These are phyloP conservation scores for Dicrostonyx torquatus DNA, from an alignment of 2,797 vertebrate genomes.

Conservation along the genomic window DNA sequence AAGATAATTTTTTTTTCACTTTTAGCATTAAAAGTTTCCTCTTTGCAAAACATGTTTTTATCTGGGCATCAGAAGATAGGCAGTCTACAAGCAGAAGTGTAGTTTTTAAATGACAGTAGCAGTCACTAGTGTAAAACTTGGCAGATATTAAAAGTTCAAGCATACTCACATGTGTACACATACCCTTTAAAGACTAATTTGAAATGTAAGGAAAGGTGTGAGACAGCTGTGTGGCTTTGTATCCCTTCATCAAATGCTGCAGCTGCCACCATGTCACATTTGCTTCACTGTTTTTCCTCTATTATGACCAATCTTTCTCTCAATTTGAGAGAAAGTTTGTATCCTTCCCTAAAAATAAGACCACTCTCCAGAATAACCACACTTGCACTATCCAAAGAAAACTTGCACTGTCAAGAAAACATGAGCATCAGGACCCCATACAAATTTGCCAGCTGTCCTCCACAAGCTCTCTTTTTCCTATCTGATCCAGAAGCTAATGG, in stretches of 20 bases:
- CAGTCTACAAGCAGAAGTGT: not conserved
- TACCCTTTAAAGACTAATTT: constrained; percentile 30
- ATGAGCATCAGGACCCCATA: not conserved
- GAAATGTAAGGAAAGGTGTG: constrained; percentile 29
- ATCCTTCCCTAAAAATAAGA: not conserved
- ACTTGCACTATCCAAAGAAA: not conserved
- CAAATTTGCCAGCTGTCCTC: not conserved
- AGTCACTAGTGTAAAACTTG: not conserved
- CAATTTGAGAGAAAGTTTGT: constrained; percentile 36
- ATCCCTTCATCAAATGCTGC: not conserved
- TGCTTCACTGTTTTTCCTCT: not conserved
- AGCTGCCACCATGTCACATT: not conserved
- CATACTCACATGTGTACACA: not conserved
- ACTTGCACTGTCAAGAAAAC: constrained; percentile 7
- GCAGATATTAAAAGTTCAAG: constrained; percentile 33
- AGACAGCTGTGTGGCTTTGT: not conserved
- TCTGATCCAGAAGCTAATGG: constrained; percentile 7
- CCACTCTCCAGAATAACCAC: not conserved
- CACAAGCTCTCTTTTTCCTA: not conserved
- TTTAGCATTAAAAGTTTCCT: constrained; percentile 4
- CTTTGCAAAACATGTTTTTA: not conserved
- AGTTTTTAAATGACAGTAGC: constrained; percentile 10
- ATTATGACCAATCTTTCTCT: not conserved
- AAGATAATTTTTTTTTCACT: constrained; percentile 49
- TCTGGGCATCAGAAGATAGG: not conserved